phyloP scores from a whole-genome alignment of 2,797 vertebrate genomes.

The Lepilemur ruficaudatus region DNA sequence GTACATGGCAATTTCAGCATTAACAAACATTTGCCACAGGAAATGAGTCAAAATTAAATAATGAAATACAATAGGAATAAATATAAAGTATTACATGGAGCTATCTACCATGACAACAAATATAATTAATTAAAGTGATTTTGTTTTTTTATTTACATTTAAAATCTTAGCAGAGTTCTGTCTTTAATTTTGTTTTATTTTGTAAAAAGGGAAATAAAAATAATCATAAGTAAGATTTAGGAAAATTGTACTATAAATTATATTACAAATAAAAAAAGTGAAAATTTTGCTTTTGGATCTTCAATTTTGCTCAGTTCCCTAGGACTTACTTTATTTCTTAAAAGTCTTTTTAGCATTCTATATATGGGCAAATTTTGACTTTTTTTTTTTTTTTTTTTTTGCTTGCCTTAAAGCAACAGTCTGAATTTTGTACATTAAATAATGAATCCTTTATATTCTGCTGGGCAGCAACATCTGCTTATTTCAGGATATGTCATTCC shows the following conservation, averaged over 20 bases:
- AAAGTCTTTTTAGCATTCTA: neutral
- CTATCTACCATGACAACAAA: neutral
- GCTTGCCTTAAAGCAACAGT: constrained; percentile 33
- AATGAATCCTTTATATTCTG: constrained; percentile 53
- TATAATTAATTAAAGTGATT: neutral
- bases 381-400: constrained; percentile 7
- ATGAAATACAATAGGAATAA: neutral
- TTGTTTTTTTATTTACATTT: neutral
- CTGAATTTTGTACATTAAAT: neutral
- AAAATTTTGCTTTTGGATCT: neutral
- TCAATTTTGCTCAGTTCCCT: neutral
- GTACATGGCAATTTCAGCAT: neutral
- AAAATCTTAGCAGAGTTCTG: neutral
- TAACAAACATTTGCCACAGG: neutral
- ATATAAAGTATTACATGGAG: neutral
- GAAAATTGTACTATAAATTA: neutral
- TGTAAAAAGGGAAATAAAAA: neutral
- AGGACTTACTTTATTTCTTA: neutral
- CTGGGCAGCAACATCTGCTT: neutral
- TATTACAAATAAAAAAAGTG: neutral
- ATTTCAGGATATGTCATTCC: constrained; percentile 10
- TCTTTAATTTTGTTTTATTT: neutral
- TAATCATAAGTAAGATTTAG: neutral
- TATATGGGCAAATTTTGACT: neutral
- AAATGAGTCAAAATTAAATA: neutral